Evolutionary conservation across 92 coral and sea anemone genomes (phyloP).

Genomic region (Palythoa caribaeorum): DNA sequence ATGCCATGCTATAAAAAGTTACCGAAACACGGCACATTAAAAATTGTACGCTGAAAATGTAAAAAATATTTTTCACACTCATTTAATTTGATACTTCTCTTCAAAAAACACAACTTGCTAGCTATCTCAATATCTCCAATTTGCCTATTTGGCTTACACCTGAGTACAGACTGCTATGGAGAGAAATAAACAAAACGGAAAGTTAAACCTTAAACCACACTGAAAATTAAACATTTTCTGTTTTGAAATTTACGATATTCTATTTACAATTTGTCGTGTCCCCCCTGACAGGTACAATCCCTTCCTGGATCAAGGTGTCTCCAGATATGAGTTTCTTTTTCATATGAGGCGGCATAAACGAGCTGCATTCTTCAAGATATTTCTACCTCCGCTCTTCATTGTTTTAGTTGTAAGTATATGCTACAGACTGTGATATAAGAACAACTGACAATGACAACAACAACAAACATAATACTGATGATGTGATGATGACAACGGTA

Average conservation of each 20-base stretch:
- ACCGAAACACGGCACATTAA: too few relatives aligned
- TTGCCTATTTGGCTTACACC: too few relatives aligned
- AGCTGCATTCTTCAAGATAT: constrained; percentile 97
- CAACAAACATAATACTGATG: neutral
- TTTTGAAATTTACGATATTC: neutral
- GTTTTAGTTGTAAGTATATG: constrained; percentile 88
- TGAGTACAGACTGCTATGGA: too few relatives aligned
- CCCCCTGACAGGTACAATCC: constrained; percentile 87
- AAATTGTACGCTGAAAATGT: too few relatives aligned
- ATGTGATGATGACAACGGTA: neutral
- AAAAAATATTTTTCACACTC: too few relatives aligned
- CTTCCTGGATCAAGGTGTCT: constrained; percentile 98
- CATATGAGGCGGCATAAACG: constrained; percentile 98
- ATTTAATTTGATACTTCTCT: too few relatives aligned
- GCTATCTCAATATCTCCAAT: too few relatives aligned
- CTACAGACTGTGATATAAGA: neutral
- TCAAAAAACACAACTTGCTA: too few relatives aligned
- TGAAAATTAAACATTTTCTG: neutral
- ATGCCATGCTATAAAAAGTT: too few relatives aligned
- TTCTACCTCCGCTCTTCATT: constrained; percentile 97
- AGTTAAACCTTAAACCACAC: neutral
- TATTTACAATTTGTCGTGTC: neutral
- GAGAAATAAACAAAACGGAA: too few relatives aligned
- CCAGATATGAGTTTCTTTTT: constrained; percentile 96
- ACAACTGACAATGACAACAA: neutral